phyloP scores from a whole-genome alignment of 2,113 vertebrate genomes.

The Dromiciops gliroides region DNA sequence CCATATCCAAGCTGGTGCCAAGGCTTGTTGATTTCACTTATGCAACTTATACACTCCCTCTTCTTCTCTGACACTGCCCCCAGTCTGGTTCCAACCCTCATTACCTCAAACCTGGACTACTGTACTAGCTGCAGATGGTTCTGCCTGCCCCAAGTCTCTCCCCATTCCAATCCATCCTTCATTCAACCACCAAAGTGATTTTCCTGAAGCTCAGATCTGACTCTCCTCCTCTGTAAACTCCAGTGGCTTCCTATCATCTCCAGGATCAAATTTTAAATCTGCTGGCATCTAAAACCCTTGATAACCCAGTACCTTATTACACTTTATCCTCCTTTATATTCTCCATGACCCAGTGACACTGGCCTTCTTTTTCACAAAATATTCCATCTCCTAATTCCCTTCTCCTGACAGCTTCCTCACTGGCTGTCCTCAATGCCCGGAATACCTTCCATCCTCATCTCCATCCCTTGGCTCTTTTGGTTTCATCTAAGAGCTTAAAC shows the following conservation, averaged over 20 bases:
- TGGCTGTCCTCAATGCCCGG: not conserved
- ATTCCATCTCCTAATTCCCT: not conserved
- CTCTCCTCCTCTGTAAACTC: not conserved
- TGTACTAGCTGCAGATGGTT: not conserved
- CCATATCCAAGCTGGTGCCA: not conserved
- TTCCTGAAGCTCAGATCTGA: not conserved
- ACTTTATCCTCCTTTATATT: not conserved
- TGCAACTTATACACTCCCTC: not conserved
- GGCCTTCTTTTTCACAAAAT: not conserved
- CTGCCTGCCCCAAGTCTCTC: not conserved
- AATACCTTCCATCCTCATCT: not conserved
- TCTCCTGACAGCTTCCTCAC: not conserved
- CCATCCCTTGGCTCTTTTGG: too few relatives aligned
- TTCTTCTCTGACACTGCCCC: not conserved
- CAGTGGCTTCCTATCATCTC: not conserved
- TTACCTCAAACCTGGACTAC: not conserved
- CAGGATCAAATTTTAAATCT: not conserved
- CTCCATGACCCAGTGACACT: not conserved
- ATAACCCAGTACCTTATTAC: not conserved
- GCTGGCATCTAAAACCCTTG: not conserved
- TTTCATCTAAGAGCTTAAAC: not conserved
- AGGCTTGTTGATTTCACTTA: not conserved
- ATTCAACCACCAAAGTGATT: not conserved
- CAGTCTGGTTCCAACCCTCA: not conserved
- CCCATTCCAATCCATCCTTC: not conserved